Evolutionary conservation across 2,888 invertebrate genomes (phyloP).

Genomic region (Ennomos quercinarius): DNA sequence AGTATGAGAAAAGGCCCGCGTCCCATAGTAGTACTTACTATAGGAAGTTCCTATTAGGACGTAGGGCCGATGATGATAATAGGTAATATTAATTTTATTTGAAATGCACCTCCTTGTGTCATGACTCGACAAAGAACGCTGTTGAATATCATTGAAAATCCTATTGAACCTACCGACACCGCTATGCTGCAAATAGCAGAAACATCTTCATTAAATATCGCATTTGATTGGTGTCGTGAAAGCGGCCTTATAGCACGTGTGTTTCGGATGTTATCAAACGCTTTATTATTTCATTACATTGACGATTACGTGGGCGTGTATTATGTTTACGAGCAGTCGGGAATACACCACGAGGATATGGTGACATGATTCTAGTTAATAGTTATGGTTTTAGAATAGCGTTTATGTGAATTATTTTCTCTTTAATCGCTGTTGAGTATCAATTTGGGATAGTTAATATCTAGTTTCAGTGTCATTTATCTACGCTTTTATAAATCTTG

Average conservation of each 20-base stretch:
- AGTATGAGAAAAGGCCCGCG: too few species aligned
- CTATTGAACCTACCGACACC: too few species aligned
- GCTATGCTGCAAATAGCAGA: too few species aligned
- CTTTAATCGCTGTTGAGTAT: conserved; percentile 17
- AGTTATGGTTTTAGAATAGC: conserved; percentile 16
- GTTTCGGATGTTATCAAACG: conserved; percentile 39
- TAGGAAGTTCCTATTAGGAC: too few species aligned
- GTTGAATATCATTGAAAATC: too few species aligned
- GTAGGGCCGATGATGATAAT: too few species aligned
- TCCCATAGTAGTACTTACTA: too few species aligned
- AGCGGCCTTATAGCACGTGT: conserved; percentile 4
- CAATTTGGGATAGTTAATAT: conserved; percentile 22
- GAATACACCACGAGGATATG: conserved; percentile 25
- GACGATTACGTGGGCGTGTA: conserved; percentile 44
- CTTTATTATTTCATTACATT: conserved; percentile 56
- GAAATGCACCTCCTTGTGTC: too few species aligned
- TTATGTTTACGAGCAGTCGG: conserved; percentile 45
- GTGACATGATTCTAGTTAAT: conserved; percentile 33
- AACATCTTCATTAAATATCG: not conserved
- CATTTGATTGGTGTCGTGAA: conserved; percentile 8
- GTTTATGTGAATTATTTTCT: conserved; percentile 23
- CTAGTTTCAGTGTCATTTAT: conserved; percentile 15
- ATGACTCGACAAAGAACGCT: too few species aligned
- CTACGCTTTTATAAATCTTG: too few species aligned
- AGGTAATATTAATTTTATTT: too few species aligned